Percentiles rank a stretch among this genome's conserved stretches.
phyloP scores from a whole-genome alignment of 2,888 invertebrate species.

The Protophormia terraenovae region DNA sequence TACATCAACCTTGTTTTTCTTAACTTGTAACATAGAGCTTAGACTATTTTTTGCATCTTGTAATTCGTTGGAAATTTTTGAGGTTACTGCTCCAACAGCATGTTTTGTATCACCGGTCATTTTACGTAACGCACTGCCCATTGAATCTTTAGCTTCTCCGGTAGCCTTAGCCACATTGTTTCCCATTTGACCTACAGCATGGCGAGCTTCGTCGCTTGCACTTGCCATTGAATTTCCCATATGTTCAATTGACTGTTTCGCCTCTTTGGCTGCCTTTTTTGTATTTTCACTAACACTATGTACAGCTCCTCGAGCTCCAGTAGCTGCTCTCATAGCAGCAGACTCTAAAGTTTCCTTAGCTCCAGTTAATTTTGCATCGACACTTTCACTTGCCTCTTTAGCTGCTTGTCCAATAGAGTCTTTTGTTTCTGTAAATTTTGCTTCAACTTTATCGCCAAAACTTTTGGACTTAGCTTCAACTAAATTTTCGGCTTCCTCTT shows the following conservation, averaged over 20 bases:
- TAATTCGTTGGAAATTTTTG: conserved; percentile 75
- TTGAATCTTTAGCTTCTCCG: conserved; percentile 67
- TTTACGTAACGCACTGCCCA: conserved; percentile 74
- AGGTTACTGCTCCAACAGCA: conserved; percentile 64
- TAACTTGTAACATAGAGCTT: conserved; percentile 75
- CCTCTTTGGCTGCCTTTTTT: conserved; percentile 55
- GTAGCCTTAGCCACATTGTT: conserved; percentile 68
- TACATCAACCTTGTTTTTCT: conserved; percentile 72
- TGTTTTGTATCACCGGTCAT: conserved; percentile 70
- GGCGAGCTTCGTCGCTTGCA: conserved; percentile 59
- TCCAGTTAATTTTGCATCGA: conserved; percentile 55
- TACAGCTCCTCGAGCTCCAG: conserved; percentile 69
- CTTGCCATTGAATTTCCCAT: conserved; percentile 32
- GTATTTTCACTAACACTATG: conserved; percentile 67
- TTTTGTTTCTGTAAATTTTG: conserved; percentile 38
- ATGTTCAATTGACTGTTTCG: conserved; percentile 54
- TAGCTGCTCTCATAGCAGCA: conserved; percentile 45
- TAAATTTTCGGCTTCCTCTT: conserved; percentile 1
- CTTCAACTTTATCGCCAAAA: conserved; percentile 46
- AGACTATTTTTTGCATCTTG: conserved; percentile 76
- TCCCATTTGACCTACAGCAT: conserved; percentile 64
- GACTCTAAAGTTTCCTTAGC: conserved; percentile 48
- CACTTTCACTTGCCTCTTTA: conserved; percentile 39
- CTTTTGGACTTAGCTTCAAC: conserved; percentile 34
- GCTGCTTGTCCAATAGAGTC: conserved; percentile 37